Evolutionary conservation across 2,888 invertebrate genomes (phyloP).

Genomic region (Cryptocephalus primarius): DNA sequence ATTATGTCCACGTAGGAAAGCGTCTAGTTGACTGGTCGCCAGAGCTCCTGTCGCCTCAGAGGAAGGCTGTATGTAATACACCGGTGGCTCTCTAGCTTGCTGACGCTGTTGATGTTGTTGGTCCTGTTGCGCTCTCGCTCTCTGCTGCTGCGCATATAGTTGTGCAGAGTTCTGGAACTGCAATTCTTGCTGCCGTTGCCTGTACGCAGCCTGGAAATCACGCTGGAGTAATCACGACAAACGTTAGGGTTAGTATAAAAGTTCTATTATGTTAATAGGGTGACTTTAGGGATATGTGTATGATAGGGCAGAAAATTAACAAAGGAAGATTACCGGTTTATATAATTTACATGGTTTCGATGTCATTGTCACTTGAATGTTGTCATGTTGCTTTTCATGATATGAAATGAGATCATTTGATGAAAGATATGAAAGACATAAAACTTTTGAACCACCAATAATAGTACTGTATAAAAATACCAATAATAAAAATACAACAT

Average conservation of each 20-base stretch:
- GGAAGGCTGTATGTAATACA: constrained; percentile 48
- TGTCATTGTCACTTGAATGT: too few species aligned
- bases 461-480: too few species aligned
- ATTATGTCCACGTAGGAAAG: constrained; percentile 64
- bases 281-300: too few species aligned
- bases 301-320: too few species aligned
- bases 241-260: too few species aligned
- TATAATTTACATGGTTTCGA: too few species aligned
- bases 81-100: constrained; percentile 35
- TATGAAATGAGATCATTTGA: too few species aligned
- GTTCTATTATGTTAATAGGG: background rate
- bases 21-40: constrained; percentile 65
- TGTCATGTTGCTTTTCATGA: too few species aligned
- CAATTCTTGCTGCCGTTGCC: constrained; percentile 54
- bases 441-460: too few species aligned
- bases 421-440: too few species aligned
- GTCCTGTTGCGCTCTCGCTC: constrained; percentile 35
- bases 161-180: constrained; percentile 47
- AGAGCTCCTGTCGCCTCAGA: constrained; percentile 23
- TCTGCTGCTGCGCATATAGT: constrained; percentile 39
- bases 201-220: constrained; percentile 33
- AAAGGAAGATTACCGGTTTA: too few species aligned
- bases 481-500: too few species aligned
- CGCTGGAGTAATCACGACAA: background rate
- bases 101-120: constrained; percentile 31